Conservation (phyloP, 2,888 invertebrate genomes). For the Stegophylla sp. region DNA sequence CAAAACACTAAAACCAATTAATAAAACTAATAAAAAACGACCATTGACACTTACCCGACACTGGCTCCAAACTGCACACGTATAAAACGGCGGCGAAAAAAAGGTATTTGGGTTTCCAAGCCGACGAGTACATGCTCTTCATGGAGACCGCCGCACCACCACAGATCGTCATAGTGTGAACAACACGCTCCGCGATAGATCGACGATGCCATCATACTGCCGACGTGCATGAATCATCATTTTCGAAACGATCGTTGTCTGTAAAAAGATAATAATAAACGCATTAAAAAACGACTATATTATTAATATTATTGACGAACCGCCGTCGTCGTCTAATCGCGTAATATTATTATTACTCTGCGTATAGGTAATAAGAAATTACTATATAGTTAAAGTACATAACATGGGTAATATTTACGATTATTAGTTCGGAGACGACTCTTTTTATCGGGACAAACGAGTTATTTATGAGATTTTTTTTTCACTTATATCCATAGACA, state of each 20-base stretch:
- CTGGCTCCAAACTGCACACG: slow-evolving; percentile 42
- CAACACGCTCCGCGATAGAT: slow-evolving; percentile 7
- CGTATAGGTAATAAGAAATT: too few relatives aligned
- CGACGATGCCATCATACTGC: slow-evolving; percentile 22
- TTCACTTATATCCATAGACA: too few relatives aligned
- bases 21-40: not conserved
- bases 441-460: too few relatives aligned
- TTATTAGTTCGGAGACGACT: too few relatives aligned
- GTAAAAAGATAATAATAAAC: not conserved
- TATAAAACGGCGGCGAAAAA: slow-evolving; percentile 36
- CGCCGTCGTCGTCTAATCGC: not conserved
- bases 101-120: slow-evolving; percentile 51
- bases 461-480: too few relatives aligned
- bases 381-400: too few relatives aligned
- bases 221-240: slow-evolving; percentile 35
- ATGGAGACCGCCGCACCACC: slow-evolving; percentile 31
- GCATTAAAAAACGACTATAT: not conserved
- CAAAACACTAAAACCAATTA: not conserved
- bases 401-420: too few relatives aligned
- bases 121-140: slow-evolving; percentile 49
- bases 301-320: too few relatives aligned
- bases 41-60: slow-evolving; percentile 35
- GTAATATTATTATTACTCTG: too few relatives aligned
- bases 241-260: slow-evolving; percentile 28
- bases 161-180: slow-evolving; percentile 39